Percentiles rank a stretch among this genome's conserved stretches.
These are phyloP conservation scores for Pholis gunnellus DNA, from an alignment of 2,113 vertebrate genomes.

Conservation along the genomic window DNA sequence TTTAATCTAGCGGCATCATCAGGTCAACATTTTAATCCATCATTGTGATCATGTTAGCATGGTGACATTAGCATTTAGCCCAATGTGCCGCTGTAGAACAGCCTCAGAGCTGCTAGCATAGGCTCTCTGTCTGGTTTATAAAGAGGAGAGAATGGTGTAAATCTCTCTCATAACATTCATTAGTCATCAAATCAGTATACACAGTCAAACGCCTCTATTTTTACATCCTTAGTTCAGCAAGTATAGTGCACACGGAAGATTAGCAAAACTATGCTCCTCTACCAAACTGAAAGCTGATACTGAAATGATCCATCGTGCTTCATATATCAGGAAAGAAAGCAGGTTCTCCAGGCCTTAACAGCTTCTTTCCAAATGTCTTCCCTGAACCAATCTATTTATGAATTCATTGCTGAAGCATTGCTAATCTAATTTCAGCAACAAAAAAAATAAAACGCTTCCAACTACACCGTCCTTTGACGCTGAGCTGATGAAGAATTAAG, in stretches of 20 bases:
- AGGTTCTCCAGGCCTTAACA: conserved; percentile 28
- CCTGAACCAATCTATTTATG: conserved; percentile 36
- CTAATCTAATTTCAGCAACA: conserved; percentile 51
- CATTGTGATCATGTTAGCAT: not conserved
- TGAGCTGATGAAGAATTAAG: conserved; percentile 56
- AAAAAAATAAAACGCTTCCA: conserved; percentile 14
- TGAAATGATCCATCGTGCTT: conserved; percentile 44
- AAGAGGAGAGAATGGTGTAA: not conserved
- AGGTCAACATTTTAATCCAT: not conserved
- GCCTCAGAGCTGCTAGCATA: not conserved
- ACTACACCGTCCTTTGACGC: conserved; percentile 28
- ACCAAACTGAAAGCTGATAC: not conserved
- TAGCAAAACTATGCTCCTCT: not conserved
- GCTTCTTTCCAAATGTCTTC: conserved; percentile 40
- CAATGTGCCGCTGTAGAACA: not conserved
- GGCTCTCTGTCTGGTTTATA: not conserved
- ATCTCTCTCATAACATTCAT: not conserved
- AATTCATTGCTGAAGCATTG: conserved; percentile 29
- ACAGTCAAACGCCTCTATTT: conserved; percentile 15
- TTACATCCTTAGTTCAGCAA: not conserved
- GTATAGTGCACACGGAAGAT: not conserved
- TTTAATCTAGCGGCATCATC: not conserved
- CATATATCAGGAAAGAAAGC: conserved; percentile 13
- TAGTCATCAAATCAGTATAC: conserved; percentile 5
- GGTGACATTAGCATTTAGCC: not conserved